These are phyloP conservation scores for Drosophila varians DNA, from an alignment of 1,140 invertebrate genomes.

Conservation along the genomic window DNA sequence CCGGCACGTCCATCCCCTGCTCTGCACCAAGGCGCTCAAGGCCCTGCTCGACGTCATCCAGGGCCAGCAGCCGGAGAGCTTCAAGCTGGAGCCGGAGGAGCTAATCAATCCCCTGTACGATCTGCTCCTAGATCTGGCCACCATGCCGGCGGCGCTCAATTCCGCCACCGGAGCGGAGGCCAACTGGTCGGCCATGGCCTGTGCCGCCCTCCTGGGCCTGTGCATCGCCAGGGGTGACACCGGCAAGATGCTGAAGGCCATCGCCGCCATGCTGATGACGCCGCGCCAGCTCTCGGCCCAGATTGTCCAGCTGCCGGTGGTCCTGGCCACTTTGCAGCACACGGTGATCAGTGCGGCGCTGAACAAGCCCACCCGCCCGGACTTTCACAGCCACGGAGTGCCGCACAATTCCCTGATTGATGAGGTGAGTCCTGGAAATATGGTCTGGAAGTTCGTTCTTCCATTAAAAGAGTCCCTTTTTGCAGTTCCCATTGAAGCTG, in stretches of 20 bases:
- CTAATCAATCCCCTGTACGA: constrained; percentile 92
- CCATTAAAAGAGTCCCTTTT: background rate
- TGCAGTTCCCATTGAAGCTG: constrained; percentile 67
- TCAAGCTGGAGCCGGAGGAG: constrained; percentile 88
- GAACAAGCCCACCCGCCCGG: constrained; percentile 91
- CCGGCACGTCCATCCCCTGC: constrained; percentile 89
- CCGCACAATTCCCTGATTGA: constrained; percentile 90
- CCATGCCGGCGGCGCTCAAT: constrained; percentile 85
- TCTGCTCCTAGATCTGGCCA: constrained; percentile 91
- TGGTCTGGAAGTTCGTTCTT: background rate
- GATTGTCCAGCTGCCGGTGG: constrained; percentile 93
- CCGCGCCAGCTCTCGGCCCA: constrained; percentile 90
- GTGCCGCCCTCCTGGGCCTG: constrained; percentile 94
- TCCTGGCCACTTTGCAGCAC: constrained; percentile 93
- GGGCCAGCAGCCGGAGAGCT: constrained; percentile 85
- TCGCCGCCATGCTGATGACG: constrained; percentile 95
- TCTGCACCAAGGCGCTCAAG: constrained; percentile 94
- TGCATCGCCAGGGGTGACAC: constrained; percentile 97
- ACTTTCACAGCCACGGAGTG: constrained; percentile 95
- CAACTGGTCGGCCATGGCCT: constrained; percentile 92
- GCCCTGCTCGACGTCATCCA: constrained; percentile 96
- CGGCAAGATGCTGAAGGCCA: constrained; percentile 94
- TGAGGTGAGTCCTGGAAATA: constrained; percentile 85
- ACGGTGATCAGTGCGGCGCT: constrained; percentile 95
- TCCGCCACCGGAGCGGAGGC: constrained; percentile 85